phyloP scores from a whole-genome alignment of 2,888 invertebrate genomes.

The Polymixis flavicincta region DNA sequence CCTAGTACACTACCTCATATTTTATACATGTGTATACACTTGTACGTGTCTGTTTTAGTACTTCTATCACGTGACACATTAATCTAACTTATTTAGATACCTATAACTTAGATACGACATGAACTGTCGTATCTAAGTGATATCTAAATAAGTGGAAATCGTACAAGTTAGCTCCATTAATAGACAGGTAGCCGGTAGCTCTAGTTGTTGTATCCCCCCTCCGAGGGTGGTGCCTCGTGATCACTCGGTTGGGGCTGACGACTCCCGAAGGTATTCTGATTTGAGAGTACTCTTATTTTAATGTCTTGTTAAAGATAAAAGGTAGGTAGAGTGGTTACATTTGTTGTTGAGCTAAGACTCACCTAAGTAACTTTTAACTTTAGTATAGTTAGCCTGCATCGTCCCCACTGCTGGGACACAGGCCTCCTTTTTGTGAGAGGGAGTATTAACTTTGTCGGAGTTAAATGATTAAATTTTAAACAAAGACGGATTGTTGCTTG shows the following conservation, averaged over 20 bases:
- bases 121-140: no score
- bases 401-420: not conserved
- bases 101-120: constrained; percentile 26
- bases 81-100: constrained; percentile 1
- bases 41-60: not conserved
- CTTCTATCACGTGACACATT: not conserved
- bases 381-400: not conserved
- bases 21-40: not conserved
- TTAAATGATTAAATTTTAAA: not conserved
- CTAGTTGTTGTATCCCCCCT: constrained; percentile 43
- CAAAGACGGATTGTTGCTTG: not conserved
- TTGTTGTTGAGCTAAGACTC: not conserved
- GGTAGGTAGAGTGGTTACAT: not conserved
- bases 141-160: constrained; percentile 39
- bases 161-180: constrained; percentile 30
- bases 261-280: constrained; percentile 32
- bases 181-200: constrained; percentile 30
- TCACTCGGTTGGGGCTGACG: constrained; percentile 26
- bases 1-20: not conserved
- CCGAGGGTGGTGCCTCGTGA: constrained; percentile 35
- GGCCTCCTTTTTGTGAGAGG: no score
- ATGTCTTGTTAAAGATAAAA: constrained; percentile 17
- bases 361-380: not conserved
- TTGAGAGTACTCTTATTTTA: constrained; percentile 48
- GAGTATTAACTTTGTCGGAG: not conserved